Conservation (phyloP, 2,888 invertebrate species). For the Amphipoea lucens region DNA sequence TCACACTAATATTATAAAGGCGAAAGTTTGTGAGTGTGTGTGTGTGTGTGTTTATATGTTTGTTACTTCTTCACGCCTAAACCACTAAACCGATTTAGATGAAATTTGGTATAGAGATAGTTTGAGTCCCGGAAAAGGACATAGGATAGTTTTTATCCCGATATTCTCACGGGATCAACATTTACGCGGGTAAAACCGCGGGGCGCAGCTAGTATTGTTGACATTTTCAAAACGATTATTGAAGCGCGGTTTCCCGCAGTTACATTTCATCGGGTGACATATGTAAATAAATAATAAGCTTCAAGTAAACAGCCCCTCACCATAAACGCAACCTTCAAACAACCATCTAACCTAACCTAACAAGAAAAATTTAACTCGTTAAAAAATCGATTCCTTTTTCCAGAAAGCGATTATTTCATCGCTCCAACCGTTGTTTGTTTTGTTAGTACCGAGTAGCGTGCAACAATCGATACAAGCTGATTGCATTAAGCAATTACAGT, state of each 20-base stretch:
- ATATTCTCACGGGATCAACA: too few relatives aligned
- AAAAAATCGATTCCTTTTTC: constrained; percentile 51
- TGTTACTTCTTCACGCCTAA: too few relatives aligned
- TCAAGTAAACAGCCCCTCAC: constrained; percentile 4
- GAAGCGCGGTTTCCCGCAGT: background rate
- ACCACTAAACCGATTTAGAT: too few relatives aligned
- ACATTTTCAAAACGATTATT: background rate
- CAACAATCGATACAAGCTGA: constrained; percentile 74
- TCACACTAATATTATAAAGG: too few relatives aligned
- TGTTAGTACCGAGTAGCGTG: constrained; percentile 64
- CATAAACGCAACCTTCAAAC: constrained; percentile 29
- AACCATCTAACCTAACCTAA: constrained; percentile 3
- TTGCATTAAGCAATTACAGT: constrained; percentile 88
- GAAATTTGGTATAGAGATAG: too few relatives aligned
- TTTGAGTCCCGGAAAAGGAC: too few relatives aligned
- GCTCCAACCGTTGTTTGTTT: constrained; percentile 58
- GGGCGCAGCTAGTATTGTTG: too few relatives aligned
- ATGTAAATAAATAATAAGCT: constrained; percentile 35
- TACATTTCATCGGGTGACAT: background rate
- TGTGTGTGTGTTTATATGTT: too few relatives aligned
- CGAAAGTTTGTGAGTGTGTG: too few relatives aligned
- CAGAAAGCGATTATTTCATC: constrained; percentile 58
- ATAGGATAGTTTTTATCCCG: too few relatives aligned
- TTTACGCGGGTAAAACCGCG: too few relatives aligned
- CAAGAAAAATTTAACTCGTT: constrained; percentile 61